Percentiles rank a stretch among this genome's conserved stretches.
Evolutionary conservation across 2,797 vertebrate species (phyloP).

Genomic region (Enteromius thamalakanensis): DNA sequence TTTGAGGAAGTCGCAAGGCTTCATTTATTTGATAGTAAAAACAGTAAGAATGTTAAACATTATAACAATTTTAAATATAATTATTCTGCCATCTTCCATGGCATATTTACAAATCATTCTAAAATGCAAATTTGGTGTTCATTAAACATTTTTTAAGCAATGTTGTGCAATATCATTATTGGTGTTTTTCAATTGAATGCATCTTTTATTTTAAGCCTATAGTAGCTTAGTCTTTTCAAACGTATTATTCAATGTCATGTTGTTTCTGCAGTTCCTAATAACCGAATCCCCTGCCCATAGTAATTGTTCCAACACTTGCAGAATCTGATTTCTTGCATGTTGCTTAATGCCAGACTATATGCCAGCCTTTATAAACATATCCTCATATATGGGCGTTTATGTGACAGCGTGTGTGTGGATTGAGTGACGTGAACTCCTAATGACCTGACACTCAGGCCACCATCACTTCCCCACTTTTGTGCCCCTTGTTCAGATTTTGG

Average conservation of each 20-base stretch:
- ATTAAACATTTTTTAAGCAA: not conserved
- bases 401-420: not conserved
- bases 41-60: not conserved
- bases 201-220: not conserved
- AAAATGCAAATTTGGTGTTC: not conserved
- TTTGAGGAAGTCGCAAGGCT: not conserved
- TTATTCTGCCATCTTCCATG: not conserved
- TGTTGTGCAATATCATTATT: not conserved
- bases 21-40: not conserved
- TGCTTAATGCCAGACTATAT: not conserved
- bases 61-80: not conserved
- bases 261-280: not conserved
- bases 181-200: not conserved
- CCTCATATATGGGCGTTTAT: not conserved
- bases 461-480: slow-evolving; percentile 53
- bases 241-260: not conserved
- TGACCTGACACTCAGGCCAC: slow-evolving; percentile 63
- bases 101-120: not conserved
- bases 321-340: not conserved
- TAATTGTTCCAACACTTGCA: not conserved
- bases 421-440: slow-evolving; percentile 55
- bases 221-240: not conserved
- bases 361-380: not conserved
- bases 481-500: slow-evolving; percentile 35
- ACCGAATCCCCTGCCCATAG: not conserved